phyloP scores from a whole-genome alignment of 2,888 invertebrate species.

The Sarcophaga rosellei region DNA sequence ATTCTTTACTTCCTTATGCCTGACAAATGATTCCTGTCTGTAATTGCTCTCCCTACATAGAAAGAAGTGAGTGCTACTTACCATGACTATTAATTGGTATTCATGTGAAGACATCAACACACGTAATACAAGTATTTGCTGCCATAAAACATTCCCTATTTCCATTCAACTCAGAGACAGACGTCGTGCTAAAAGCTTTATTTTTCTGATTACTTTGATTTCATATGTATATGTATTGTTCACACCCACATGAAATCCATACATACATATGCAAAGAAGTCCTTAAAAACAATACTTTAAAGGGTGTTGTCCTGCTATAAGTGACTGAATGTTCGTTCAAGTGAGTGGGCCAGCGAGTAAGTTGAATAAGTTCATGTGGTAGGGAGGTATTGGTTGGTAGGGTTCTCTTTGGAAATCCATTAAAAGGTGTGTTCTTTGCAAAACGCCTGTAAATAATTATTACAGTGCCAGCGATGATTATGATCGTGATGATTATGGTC shows the following conservation, averaged over 20 bases:
- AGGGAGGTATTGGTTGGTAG: too few relatives aligned
- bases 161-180: background rate
- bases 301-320: constrained; percentile 8
- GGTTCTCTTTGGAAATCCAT: background rate
- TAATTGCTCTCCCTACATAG: too few relatives aligned
- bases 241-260: background rate
- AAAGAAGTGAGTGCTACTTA: too few relatives aligned
- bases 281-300: constrained; percentile 10
- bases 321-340: background rate
- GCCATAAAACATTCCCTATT: constrained; percentile 21
- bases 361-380: background rate
- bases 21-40: too few relatives aligned
- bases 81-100: constrained; percentile 13
- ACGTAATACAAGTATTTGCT: background rate
- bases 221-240: background rate
- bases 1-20: too few relatives aligned
- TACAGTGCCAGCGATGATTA: background rate
- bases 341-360: background rate
- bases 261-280: constrained; percentile 6
- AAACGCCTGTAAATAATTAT: background rate
- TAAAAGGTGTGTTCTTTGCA: constrained; percentile 32
- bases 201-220: constrained; percentile 35
- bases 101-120: background rate
- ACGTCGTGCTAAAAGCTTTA: constrained; percentile 18
- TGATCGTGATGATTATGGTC: too few relatives aligned